These are phyloP conservation scores for Drosophila suboccidentalis DNA, from an alignment of 2,888 invertebrate genomes.

Conservation along the genomic window DNA sequence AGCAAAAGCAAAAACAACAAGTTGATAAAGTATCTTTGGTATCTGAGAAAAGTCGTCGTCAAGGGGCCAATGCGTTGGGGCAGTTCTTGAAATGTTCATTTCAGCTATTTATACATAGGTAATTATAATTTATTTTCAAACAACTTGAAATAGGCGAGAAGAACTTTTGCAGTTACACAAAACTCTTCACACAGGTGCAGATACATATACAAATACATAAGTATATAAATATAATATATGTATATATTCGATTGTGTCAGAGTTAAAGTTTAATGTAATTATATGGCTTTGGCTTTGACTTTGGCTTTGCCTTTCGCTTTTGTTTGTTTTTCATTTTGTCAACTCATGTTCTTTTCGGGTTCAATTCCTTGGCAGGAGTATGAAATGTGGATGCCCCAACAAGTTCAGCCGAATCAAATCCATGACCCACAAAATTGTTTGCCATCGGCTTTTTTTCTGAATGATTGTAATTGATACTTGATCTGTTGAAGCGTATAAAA, in stretches of 20 bases:
- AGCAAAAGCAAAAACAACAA: conserved; percentile 17
- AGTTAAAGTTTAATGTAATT: conserved; percentile 10
- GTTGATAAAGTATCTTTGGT: conserved; percentile 28
- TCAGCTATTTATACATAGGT: conserved; percentile 65
- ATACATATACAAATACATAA: conserved; percentile 1
- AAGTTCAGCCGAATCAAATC: conserved; percentile 20
- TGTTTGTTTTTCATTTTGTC: background rate
- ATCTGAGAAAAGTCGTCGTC: conserved; percentile 19
- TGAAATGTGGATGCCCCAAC: background rate
- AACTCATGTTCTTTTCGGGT: conserved; percentile 7
- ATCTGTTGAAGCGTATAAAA: conserved; percentile 77
- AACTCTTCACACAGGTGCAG: conserved; percentile 16
- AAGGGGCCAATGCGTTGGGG: conserved; percentile 14
- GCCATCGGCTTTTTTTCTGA: conserved; percentile 49
- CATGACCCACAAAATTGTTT: conserved; percentile 53
- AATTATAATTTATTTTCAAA: conserved; percentile 69
- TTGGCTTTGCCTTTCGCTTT: conserved; percentile 12
- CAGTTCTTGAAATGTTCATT: conserved; percentile 28
- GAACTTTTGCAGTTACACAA: conserved; percentile 49
- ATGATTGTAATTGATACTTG: conserved; percentile 78
- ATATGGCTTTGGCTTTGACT: conserved; percentile 15
- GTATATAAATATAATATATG: background rate
- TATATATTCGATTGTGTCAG: background rate
- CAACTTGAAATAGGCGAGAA: conserved; percentile 41
- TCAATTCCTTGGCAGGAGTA: conserved; percentile 2